Conservation (phyloP, 2,797 vertebrate genomes). For the Rhabdomys pumilio region DNA sequence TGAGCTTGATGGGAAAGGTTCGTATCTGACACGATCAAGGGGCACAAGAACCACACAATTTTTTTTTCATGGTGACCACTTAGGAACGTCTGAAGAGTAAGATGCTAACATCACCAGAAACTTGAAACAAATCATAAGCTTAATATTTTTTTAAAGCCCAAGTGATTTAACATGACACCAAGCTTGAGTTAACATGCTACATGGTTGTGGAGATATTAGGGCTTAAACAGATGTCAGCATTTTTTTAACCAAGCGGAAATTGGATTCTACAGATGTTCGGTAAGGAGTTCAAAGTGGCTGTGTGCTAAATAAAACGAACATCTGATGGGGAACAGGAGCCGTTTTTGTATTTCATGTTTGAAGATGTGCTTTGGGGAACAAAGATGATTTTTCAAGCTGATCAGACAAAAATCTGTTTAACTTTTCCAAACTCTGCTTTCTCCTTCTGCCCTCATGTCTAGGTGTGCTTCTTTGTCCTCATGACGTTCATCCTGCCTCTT, state of each 20-base stretch:
- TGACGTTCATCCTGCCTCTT: neutral
- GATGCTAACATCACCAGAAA: slow-evolving; percentile 81
- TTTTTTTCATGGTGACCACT: slow-evolving; percentile 70
- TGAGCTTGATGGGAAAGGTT: neutral
- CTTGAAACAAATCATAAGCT: slow-evolving; percentile 81
- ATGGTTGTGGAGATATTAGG: slow-evolving; percentile 82
- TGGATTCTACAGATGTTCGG: slow-evolving; percentile 84
- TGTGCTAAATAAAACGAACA: slow-evolving; percentile 73
- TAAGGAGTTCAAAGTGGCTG: slow-evolving; percentile 81
- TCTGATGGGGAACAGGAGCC: slow-evolving; percentile 69
- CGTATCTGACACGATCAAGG: neutral
- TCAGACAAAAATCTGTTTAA: slow-evolving; percentile 69
- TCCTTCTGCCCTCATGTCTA: slow-evolving; percentile 54
- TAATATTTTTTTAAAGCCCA: slow-evolving; percentile 84
- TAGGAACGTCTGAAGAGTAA: slow-evolving; percentile 80
- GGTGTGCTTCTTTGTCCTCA: slow-evolving; percentile 59
- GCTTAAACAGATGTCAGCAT: slow-evolving; percentile 85
- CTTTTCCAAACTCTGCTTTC: slow-evolving; percentile 49
- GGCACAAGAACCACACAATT: neutral
- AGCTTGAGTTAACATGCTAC: slow-evolving; percentile 84
- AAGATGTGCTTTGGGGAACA: slow-evolving; percentile 64
- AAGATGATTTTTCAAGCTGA: slow-evolving; percentile 42
- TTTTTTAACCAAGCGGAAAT: slow-evolving; percentile 85
- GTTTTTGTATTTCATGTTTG: slow-evolving; percentile 71
- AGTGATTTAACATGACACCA: slow-evolving; percentile 84